phyloP scores from a whole-genome alignment of 1,140 invertebrate genomes.

The Pectinophora gossypiella region DNA sequence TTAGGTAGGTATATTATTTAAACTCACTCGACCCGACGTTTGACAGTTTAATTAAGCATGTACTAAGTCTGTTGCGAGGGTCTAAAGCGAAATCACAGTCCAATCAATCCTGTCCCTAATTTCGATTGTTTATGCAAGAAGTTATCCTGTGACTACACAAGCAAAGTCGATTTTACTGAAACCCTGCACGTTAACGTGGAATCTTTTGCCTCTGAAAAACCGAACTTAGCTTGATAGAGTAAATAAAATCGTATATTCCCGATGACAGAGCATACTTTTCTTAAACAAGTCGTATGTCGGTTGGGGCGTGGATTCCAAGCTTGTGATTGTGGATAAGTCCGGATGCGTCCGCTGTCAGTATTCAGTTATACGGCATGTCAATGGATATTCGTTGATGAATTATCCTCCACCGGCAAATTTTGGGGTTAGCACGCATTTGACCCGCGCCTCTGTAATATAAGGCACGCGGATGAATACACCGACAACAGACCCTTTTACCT shows the following conservation, averaged over 20 bases:
- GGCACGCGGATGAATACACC: neutral
- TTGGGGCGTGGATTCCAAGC: neutral
- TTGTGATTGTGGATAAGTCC: neutral
- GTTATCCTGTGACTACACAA: too few relatives aligned
- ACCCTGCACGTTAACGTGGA: too few relatives aligned
- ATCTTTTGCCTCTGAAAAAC: too few relatives aligned
- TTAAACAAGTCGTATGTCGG: neutral
- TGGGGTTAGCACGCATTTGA: neutral
- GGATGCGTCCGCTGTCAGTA: neutral
- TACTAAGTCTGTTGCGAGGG: slow-evolving; percentile 44
- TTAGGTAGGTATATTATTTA: slow-evolving; percentile 4
- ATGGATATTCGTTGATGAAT: neutral
- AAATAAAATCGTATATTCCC: neutral
- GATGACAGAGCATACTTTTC: neutral
- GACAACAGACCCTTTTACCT: neutral
- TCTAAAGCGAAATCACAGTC: slow-evolving; percentile 42
- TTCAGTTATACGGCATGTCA: neutral
- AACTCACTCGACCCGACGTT: slow-evolving; percentile 21
- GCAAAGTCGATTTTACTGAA: too few relatives aligned
- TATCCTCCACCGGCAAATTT: neutral
- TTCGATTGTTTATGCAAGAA: neutral
- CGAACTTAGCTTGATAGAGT: too few relatives aligned
- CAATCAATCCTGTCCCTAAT: slow-evolving; percentile 33
- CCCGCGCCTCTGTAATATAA: neutral
- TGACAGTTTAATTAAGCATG: slow-evolving; percentile 59